Conservation (phyloP, 2,888 invertebrate species). For the Troilus luridus region DNA sequence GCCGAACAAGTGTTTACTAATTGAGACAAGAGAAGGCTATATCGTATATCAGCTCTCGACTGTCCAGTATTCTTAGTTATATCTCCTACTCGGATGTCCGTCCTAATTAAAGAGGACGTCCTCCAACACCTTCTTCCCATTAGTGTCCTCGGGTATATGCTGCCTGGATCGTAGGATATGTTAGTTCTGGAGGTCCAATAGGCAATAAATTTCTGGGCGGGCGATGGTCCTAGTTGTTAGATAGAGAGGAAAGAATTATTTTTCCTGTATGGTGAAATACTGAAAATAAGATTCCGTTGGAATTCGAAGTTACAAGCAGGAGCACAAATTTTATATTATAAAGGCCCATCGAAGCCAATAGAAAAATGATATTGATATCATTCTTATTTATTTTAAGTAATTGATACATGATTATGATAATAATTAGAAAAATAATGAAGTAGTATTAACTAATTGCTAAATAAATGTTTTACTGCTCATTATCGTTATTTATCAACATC, state of each 20-base stretch:
- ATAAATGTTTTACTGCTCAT: no score
- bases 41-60: conserved; percentile 50
- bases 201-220: conserved; percentile 6
- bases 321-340: background rate
- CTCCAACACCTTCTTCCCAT: conserved; percentile 16
- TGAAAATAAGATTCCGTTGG: background rate
- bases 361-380: no score
- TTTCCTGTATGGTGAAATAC: conserved; percentile 22
- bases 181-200: background rate
- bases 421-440: no score
- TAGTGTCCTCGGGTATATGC: conserved; percentile 24
- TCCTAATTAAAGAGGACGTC: conserved; percentile 35
- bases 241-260: background rate
- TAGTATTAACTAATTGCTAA: no score
- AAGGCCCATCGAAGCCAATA: no score
- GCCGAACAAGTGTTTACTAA: conserved; percentile 42
- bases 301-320: background rate
- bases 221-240: background rate
- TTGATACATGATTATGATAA: no score
- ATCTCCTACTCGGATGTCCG: background rate
- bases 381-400: no score
- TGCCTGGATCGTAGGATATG: background rate
- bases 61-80: conserved; percentile 27
- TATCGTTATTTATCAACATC: no score
- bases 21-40: conserved; percentile 56